These are phyloP conservation scores for Parapsyche elsis DNA, from an alignment of 1,140 invertebrate genomes.

Conservation along the genomic window DNA sequence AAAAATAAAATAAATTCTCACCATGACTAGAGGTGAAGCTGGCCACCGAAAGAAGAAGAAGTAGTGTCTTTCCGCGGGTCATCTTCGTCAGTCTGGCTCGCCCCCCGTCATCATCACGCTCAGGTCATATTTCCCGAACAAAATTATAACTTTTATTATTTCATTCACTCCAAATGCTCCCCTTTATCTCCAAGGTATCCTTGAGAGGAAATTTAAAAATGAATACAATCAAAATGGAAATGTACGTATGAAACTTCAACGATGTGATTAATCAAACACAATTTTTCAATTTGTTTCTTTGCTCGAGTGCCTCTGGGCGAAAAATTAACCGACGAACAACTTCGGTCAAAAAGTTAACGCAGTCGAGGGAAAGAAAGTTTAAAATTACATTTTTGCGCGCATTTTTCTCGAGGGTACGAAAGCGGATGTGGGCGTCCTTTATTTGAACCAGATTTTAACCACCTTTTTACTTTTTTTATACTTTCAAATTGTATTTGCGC, in stretches of 20 bases:
- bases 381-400: conserved; percentile 20
- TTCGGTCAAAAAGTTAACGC: neutral
- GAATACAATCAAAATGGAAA: neutral
- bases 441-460: neutral
- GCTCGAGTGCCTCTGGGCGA: conserved; percentile 30
- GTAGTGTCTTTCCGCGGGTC: neutral
- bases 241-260: conserved; percentile 36
- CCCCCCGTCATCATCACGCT: conserved; percentile 40
- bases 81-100: conserved; percentile 30
- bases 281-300: conserved; percentile 53
- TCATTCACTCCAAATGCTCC: neutral
- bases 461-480: neutral
- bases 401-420: neutral
- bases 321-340: conserved; percentile 33
- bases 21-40: conserved; percentile 19
- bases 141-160: conserved; percentile 43
- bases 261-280: conserved; percentile 55
- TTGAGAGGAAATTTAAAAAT: neutral
- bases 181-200: neutral
- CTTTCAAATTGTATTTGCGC: neutral
- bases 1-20: neutral
- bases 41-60: conserved; percentile 27
- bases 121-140: conserved; percentile 47
- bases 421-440: neutral
- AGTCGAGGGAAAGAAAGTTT: neutral